Conservation (phyloP, 2,888 invertebrate species). For the Phorcus lineatus region DNA sequence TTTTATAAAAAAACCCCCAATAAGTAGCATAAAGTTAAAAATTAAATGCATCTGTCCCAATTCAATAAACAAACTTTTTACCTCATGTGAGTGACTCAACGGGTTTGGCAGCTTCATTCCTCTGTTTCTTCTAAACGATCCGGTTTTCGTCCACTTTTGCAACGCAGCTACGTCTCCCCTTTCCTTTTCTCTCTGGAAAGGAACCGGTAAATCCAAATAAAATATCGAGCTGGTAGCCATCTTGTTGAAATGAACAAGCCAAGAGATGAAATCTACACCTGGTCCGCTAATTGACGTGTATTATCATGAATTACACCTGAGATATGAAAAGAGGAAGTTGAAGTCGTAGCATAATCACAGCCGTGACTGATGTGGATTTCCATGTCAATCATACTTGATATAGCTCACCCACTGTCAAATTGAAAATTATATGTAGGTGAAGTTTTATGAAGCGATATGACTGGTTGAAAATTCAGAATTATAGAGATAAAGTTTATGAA, state of each 20-base stretch:
- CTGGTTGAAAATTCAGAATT: too few species aligned
- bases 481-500: too few species aligned
- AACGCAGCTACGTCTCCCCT: conserved; percentile 35
- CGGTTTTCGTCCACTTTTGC: conserved; percentile 54
- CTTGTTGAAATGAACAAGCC: not conserved
- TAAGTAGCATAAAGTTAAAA: too few species aligned
- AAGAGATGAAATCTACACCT: too few species aligned
- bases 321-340: not conserved
- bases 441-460: too few species aligned
- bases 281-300: too few species aligned
- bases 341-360: not conserved
- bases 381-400: not conserved
- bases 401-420: too few species aligned
- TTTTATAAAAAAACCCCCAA: too few species aligned
- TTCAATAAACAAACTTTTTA: too few species aligned
- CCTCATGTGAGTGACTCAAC: conserved; percentile 68
- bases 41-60: too few species aligned
- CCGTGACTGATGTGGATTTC: conserved; percentile 4
- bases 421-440: too few species aligned
- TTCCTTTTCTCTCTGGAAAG: conserved; percentile 50
- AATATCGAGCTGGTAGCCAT: not conserved
- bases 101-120: conserved; percentile 46
- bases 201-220: not conserved
- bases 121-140: conserved; percentile 42
- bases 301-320: too few species aligned